Percentiles rank a stretch among this genome's conserved stretches.
Conservation (phyloP, 1,140 invertebrate species). For the Cherax destructor region DNA sequence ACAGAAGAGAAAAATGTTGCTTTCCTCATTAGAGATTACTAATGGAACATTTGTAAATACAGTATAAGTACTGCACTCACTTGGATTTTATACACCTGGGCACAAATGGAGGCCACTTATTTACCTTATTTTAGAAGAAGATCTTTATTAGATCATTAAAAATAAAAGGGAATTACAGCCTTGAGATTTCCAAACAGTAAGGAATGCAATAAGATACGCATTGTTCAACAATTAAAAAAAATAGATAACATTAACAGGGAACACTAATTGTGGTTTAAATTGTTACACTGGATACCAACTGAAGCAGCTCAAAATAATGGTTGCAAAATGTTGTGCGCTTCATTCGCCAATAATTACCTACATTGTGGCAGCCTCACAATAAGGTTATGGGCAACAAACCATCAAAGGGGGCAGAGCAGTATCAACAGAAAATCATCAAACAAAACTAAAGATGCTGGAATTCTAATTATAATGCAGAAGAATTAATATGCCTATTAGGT, state of each 20-base stretch:
- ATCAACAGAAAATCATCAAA: constrained; percentile 10
- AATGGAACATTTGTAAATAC: background rate
- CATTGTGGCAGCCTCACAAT: constrained; percentile 6
- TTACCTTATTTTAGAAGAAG: background rate
- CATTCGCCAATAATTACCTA: background rate
- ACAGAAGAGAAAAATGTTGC: background rate
- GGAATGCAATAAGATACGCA: background rate
- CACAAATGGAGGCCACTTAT: background rate
- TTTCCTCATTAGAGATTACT: background rate
- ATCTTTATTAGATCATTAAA: background rate
- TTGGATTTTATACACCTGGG: background rate
- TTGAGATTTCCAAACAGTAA: background rate
- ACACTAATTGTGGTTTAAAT: background rate
- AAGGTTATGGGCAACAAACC: constrained; percentile 13
- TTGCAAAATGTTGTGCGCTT: constrained; percentile 1
- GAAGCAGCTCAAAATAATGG: background rate
- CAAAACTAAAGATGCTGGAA: background rate
- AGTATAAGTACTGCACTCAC: background rate
- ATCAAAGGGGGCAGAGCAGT: background rate
- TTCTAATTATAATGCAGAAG: background rate
- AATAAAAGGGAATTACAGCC: background rate
- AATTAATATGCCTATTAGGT: background rate
- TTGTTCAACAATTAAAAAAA: background rate
- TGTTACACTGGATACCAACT: background rate
- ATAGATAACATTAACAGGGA: background rate